Percentiles rank a stretch among this genome's conserved stretches.
Evolutionary conservation across 2,888 invertebrate species (phyloP).

Genomic region (Tholera decimalis): DNA sequence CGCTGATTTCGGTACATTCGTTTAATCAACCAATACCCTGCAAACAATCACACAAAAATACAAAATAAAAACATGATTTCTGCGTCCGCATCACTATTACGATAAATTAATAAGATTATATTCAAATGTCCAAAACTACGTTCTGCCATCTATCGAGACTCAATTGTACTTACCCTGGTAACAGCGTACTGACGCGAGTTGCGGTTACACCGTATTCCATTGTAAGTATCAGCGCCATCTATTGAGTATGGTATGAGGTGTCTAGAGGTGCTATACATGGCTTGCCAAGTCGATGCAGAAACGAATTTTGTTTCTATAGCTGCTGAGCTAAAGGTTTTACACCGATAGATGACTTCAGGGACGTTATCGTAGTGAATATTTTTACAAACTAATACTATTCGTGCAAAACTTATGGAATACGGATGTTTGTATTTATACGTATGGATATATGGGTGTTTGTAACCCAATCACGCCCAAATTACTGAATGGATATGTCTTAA

Average conservation of each 20-base stretch:
- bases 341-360: constrained; percentile 42
- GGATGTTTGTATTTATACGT: too few relatives aligned
- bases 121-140: background rate
- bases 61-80: too few relatives aligned
- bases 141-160: constrained; percentile 58
- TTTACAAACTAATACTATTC: too few relatives aligned
- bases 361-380: too few relatives aligned
- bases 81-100: background rate
- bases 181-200: background rate
- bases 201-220: background rate
- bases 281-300: background rate
- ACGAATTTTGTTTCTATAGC: background rate
- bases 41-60: too few relatives aligned
- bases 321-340: background rate
- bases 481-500: too few relatives aligned
- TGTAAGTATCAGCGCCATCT: constrained; percentile 59
- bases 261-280: background rate
- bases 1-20: too few relatives aligned
- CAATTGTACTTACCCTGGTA: constrained; percentile 18
- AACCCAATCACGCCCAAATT: too few relatives aligned
- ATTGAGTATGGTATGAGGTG: constrained; percentile 4
- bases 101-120: background rate
- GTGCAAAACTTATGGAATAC: too few relatives aligned
- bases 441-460: too few relatives aligned
- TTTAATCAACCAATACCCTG: too few relatives aligned